Evolutionary conservation across 2,888 invertebrate species (phyloP).

Genomic region (Allolobophora icterica): DNA sequence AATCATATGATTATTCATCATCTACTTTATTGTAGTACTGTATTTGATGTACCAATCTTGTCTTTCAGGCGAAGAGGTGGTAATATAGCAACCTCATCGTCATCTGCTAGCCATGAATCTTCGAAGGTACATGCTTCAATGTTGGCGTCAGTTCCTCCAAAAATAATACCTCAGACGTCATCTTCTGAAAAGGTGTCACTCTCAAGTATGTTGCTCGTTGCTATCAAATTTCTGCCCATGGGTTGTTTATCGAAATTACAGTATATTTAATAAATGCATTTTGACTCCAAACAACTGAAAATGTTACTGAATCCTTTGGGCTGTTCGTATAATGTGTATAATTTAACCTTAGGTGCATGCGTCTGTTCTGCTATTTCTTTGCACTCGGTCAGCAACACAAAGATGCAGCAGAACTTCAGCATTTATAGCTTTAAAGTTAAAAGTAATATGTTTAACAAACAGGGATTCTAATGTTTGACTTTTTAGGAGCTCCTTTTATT

Average conservation of each 20-base stretch:
- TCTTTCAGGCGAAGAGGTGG: neutral
- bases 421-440: neutral
- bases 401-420: neutral
- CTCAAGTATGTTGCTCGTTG: neutral
- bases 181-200: neutral
- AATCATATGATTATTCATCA: neutral
- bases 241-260: neutral
- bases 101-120: neutral
- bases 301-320: neutral
- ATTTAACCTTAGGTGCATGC: too few species aligned
- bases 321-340: too few species aligned
- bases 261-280: neutral
- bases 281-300: neutral
- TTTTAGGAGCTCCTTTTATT: neutral
- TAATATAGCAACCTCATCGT: neutral
- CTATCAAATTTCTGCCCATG: neutral
- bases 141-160: neutral
- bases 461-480: neutral
- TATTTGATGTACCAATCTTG: neutral
- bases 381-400: neutral
- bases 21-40: conserved; percentile 1
- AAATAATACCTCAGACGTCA: neutral
- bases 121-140: neutral
- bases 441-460: neutral
- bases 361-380: neutral